Conservation (phyloP, 1,140 invertebrate genomes). For the Dinoponera quadriceps region DNA sequence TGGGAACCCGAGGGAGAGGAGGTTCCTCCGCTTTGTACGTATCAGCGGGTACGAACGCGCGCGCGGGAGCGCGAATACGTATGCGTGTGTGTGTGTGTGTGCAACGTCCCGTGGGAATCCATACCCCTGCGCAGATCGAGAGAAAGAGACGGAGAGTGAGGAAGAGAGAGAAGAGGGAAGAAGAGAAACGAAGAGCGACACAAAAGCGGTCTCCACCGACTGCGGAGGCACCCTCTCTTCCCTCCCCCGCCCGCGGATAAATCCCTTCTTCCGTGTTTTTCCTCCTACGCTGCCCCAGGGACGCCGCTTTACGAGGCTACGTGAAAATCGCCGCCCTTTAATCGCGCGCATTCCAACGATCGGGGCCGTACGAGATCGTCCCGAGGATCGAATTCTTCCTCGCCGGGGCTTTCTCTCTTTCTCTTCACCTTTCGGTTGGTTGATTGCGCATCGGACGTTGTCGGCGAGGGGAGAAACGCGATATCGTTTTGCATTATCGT, state of each 20-base stretch:
- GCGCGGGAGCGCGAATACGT: background rate
- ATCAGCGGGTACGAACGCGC: constrained; percentile 31
- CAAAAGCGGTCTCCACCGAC: constrained; percentile 72
- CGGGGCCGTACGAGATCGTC: background rate
- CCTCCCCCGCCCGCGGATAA: constrained; percentile 52
- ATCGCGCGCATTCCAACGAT: constrained; percentile 47
- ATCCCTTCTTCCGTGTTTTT: constrained; percentile 75
- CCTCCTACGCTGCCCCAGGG: constrained; percentile 53
- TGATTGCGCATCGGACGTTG: background rate
- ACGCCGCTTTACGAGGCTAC: constrained; percentile 51
- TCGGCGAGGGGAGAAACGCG: background rate
- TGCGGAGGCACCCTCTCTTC: constrained; percentile 13
- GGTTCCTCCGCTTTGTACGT: constrained; percentile 59
- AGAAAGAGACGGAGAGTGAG: constrained; percentile 40
- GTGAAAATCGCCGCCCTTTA: constrained; percentile 53
- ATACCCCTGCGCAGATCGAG: constrained; percentile 57
- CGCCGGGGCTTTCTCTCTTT: background rate
- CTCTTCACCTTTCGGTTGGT: background rate
- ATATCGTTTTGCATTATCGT: background rate
- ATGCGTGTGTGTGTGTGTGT: constrained; percentile 56
- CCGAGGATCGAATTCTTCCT: background rate
- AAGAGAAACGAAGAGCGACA: constrained; percentile 51
- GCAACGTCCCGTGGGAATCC: constrained; percentile 80
- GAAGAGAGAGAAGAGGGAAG: constrained; percentile 28
- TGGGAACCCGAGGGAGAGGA: constrained; percentile 79